Conservation (phyloP, 2,113 vertebrate genomes). For the Rutilus rutilus region DNA sequence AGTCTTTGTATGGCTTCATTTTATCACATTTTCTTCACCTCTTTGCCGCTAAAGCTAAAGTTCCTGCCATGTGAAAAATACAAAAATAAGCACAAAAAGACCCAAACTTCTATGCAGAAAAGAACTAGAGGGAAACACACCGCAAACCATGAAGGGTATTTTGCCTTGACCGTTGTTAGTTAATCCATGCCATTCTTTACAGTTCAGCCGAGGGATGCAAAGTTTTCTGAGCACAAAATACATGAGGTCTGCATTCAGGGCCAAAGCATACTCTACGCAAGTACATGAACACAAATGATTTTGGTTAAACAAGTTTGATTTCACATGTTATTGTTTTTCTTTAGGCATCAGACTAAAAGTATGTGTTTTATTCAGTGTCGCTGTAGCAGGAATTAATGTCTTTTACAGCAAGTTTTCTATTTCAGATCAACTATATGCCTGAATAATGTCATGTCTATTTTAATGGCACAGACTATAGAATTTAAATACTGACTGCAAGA, state of each 20-base stretch:
- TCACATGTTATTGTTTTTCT: neutral
- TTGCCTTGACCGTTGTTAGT: conserved; percentile 31
- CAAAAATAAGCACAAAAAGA: neutral
- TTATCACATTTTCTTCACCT: conserved; percentile 24
- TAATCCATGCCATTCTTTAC: conserved; percentile 44
- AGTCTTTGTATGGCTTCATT: conserved; percentile 13
- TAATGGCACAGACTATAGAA: neutral
- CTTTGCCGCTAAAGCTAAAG: neutral
- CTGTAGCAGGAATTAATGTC: neutral
- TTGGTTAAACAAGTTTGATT: neutral
- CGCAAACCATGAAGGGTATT: conserved; percentile 46
- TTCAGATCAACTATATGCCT: neutral
- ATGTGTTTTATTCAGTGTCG: neutral
- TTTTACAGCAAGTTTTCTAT: neutral
- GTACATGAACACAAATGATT: neutral
- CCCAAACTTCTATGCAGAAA: neutral
- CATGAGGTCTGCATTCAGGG: neutral
- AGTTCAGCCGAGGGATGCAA: neutral
- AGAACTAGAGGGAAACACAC: conserved; percentile 18
- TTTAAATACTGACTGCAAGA: neutral
- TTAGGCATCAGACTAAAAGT: neutral
- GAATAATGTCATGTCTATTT: neutral
- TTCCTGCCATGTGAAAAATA: conserved; percentile 17
- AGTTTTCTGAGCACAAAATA: neutral
- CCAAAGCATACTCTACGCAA: neutral